phyloP scores from a whole-genome alignment of 2,797 vertebrate genomes.

The Siniperca undulata region DNA sequence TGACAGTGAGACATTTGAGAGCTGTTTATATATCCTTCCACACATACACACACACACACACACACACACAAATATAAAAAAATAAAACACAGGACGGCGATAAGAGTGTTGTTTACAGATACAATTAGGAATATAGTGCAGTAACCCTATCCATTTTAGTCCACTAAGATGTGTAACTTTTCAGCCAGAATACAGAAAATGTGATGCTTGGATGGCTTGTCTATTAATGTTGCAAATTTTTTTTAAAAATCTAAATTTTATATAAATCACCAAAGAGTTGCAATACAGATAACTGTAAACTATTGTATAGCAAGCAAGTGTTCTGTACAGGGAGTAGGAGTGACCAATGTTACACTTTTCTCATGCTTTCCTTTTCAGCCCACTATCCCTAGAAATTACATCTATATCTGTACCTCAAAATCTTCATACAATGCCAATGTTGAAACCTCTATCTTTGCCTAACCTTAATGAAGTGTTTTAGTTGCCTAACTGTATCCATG shows the following conservation, averaged over 20 bases:
- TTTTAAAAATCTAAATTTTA: not conserved
- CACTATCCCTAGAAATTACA: not conserved
- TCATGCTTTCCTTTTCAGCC: not conserved
- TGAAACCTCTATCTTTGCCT: not conserved
- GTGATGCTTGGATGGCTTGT: not conserved
- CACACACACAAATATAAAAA: not conserved
- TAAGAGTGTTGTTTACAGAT: slow-evolving; percentile 13
- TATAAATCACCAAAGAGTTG: not conserved
- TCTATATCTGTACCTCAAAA: not conserved
- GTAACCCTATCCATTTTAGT: not conserved
- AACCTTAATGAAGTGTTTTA: not conserved
- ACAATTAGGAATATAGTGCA: not conserved
- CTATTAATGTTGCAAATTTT: not conserved
- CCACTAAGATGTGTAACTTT: not conserved
- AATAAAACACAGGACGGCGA: not conserved
- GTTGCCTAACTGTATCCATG: not conserved
- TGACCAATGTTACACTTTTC: not conserved
- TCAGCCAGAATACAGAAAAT: not conserved
- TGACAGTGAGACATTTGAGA: slow-evolving; percentile 33
- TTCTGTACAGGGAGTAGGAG: not conserved
- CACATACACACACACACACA: slow-evolving; percentile 6
- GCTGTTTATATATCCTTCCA: slow-evolving; percentile 1
- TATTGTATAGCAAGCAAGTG: not conserved
- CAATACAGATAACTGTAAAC: not conserved
- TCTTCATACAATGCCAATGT: not conserved